Conservation (phyloP, 2,888 invertebrate species). For the Oligia strigilis region DNA sequence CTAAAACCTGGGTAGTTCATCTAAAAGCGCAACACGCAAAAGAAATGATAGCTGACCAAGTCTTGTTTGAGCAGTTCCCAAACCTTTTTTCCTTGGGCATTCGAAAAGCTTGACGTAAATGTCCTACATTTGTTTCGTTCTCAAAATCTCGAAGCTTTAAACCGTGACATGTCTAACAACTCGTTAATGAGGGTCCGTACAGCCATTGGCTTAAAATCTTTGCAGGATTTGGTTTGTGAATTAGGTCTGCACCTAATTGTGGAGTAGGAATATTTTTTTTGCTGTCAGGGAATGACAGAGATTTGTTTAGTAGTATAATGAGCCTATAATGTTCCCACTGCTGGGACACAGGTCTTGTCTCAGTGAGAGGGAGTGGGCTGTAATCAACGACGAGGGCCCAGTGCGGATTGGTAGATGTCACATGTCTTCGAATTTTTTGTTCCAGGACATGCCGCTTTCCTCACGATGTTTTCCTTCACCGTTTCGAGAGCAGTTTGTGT, state of each 20-base stretch:
- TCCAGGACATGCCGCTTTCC: no score
- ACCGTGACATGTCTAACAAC: constrained; percentile 47
- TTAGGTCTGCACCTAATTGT: constrained; percentile 40
- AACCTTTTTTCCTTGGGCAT: background rate
- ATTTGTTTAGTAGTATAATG: background rate
- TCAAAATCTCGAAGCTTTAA: constrained; percentile 25
- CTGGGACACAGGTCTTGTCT: no score
- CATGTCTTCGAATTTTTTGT: no score
- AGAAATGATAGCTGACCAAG: background rate
- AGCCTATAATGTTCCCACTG: background rate
- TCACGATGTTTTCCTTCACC: no score
- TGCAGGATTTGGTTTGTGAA: constrained; percentile 40
- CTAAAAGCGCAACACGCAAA: background rate
- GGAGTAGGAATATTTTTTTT: constrained; percentile 32
- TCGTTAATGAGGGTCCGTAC: constrained; percentile 48
- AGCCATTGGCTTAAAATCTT: constrained; percentile 51
- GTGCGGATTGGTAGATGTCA: no score
- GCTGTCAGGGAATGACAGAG: constrained; percentile 14
- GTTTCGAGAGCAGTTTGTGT: no score
- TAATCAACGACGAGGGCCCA: no score
- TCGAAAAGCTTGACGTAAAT: background rate
- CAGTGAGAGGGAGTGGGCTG: no score
- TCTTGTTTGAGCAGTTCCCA: background rate
- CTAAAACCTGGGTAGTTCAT: background rate
- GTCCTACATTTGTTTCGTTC: constrained; percentile 9